Conservation (phyloP, 1,140 invertebrate species). For the Hylyphantes graminicola region DNA sequence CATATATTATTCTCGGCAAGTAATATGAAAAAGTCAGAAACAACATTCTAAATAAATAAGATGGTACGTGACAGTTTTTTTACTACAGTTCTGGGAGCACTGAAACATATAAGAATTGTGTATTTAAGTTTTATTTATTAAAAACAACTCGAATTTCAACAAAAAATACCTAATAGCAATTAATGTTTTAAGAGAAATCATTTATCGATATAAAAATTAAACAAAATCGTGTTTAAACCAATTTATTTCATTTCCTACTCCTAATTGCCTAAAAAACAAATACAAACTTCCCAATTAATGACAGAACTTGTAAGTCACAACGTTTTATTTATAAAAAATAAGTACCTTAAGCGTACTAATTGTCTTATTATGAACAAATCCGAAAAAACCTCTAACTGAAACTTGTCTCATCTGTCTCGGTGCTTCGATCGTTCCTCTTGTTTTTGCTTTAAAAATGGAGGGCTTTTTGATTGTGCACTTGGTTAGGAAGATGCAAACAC, state of each 20-base stretch:
- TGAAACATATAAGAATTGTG: too few species aligned
- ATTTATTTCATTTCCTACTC: background rate
- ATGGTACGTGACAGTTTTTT: background rate
- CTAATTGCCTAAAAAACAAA: background rate
- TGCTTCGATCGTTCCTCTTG: too few species aligned
- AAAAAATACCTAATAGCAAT: too few species aligned
- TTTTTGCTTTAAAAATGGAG: too few species aligned
- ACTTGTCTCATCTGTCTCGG: background rate
- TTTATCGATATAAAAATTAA: too few species aligned
- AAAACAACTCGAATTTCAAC: too few species aligned
- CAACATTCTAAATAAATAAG: background rate
- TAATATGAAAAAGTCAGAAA: background rate
- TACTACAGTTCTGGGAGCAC: background rate
- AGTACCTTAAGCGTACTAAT: constrained; percentile 28
- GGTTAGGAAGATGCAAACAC: too few species aligned
- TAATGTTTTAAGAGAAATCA: too few species aligned
- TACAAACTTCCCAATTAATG: constrained; percentile 4
- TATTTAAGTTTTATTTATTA: too few species aligned
- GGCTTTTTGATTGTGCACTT: too few species aligned
- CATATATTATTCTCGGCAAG: too few species aligned
- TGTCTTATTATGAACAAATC: constrained; percentile 47
- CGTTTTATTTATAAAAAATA: constrained; percentile 5
- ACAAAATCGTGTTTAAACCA: too few species aligned
- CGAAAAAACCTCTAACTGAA: constrained; percentile 15
- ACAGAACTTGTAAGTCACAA: constrained; percentile 7